Evolutionary conservation across 1,140 invertebrate genomes (phyloP).

Genomic region (Drosophila nebulosa): DNA sequence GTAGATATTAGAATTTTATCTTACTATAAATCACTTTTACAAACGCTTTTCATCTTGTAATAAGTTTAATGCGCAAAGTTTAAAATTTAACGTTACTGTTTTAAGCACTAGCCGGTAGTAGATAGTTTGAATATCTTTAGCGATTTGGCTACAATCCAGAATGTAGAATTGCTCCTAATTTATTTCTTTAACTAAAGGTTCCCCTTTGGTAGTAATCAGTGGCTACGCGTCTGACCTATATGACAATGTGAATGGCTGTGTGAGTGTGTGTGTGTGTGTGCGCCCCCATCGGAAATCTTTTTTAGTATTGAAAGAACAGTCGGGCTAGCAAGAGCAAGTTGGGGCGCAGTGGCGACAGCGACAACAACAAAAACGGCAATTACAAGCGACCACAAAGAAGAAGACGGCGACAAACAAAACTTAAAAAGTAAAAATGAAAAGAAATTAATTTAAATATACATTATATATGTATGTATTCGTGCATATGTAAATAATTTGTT

Average conservation of each 20-base stretch:
- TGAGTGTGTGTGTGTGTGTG: constrained; percentile 16
- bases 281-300: constrained; percentile 39
- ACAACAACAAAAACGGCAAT: constrained; percentile 22
- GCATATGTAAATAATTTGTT: constrained; percentile 23
- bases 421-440: constrained; percentile 33
- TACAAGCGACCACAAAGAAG: constrained; percentile 19
- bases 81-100: too few species aligned
- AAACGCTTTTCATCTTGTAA: too few species aligned
- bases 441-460: constrained; percentile 3
- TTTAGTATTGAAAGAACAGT: constrained; percentile 51
- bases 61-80: too few species aligned
- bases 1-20: too few species aligned
- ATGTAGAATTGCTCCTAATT: not conserved
- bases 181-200: not conserved
- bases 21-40: too few species aligned
- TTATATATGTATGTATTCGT: not conserved
- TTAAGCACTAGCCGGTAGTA: too few species aligned
- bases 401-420: constrained; percentile 38
- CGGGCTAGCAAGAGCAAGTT: constrained; percentile 54
- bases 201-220: not conserved
- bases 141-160: not conserved
- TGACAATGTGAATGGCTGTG: constrained; percentile 19
- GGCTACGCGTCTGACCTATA: constrained; percentile 5
- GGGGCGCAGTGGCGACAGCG: constrained; percentile 34
- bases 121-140: too few species aligned